phyloP scores from a whole-genome alignment of 2,797 vertebrate species.

The Phaenicophaeus curvirostris region DNA sequence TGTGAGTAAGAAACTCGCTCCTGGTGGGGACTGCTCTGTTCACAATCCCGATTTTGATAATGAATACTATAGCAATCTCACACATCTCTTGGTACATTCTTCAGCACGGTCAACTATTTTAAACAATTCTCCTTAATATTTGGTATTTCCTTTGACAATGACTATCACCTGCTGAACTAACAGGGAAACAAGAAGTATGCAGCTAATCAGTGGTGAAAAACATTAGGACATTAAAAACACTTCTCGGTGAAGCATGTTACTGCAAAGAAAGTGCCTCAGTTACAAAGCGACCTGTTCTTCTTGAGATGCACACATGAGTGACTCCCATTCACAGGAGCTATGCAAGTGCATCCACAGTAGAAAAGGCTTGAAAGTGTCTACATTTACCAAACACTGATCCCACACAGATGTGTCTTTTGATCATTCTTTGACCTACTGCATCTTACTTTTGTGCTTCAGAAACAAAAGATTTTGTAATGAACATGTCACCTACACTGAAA shows the following conservation, averaged over 20 bases:
- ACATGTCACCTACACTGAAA: background rate
- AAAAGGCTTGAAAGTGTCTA: conserved; percentile 15
- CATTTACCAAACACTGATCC: background rate
- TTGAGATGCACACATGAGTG: background rate
- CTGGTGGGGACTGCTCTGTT: background rate
- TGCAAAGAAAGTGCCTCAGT: background rate
- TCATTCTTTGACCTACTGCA: background rate
- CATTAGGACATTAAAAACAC: background rate
- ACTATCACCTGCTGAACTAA: background rate
- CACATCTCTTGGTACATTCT: background rate
- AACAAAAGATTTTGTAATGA: background rate
- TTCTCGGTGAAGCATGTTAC: background rate
- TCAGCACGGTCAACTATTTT: background rate
- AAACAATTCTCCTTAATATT: background rate
- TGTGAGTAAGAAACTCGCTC: background rate
- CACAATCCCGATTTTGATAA: conserved; percentile 9
- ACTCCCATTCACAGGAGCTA: conserved; percentile 17
- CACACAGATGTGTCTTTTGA: background rate
- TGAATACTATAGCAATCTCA: background rate
- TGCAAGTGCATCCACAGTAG: background rate
- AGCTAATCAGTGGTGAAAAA: background rate
- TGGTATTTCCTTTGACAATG: background rate
- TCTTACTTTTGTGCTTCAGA: conserved; percentile 27
- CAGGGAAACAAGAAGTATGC: conserved; percentile 11
- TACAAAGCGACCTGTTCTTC: conserved; percentile 18